A percentile compares a stretch with the other conserved stretches of the same genome.
Evolutionary conservation across 2,888 invertebrate genomes (phyloP).

Genomic region (Norana najaformis): DNA sequence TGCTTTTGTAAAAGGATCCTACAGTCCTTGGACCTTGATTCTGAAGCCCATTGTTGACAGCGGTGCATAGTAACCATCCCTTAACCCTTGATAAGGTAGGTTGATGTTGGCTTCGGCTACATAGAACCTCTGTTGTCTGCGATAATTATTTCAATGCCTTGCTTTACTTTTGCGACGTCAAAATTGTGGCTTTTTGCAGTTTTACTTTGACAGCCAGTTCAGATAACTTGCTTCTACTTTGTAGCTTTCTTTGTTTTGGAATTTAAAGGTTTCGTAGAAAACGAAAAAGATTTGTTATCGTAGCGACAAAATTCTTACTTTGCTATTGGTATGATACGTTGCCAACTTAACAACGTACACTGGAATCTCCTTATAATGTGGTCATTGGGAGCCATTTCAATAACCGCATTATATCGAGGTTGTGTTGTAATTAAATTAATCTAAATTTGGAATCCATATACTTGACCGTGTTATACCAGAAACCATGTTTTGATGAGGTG

Average conservation of each 20-base stretch:
- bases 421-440: too few relatives aligned
- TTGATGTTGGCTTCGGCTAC: background rate
- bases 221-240: background rate
- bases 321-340: background rate
- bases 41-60: too few relatives aligned
- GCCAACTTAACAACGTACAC: too few relatives aligned
- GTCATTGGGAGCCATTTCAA: too few relatives aligned
- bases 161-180: background rate
- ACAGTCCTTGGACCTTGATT: background rate
- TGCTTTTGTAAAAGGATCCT: background rate
- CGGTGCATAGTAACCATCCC: background rate
- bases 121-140: background rate
- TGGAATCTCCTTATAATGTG: too few relatives aligned
- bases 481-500: too few relatives aligned
- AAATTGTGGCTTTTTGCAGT: background rate
- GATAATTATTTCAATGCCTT: background rate
- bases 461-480: too few relatives aligned
- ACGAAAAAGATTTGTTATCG: background rate
- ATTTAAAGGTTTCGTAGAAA: background rate
- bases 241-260: background rate
- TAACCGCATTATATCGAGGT: too few relatives aligned
- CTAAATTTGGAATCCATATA: too few relatives aligned
- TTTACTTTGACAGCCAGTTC: background rate
- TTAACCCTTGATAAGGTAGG: background rate
- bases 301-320: background rate